Base-by-base conservation (phyloP, 1,140 invertebrate genomes). In the Plodia interpunctella region DNA sequence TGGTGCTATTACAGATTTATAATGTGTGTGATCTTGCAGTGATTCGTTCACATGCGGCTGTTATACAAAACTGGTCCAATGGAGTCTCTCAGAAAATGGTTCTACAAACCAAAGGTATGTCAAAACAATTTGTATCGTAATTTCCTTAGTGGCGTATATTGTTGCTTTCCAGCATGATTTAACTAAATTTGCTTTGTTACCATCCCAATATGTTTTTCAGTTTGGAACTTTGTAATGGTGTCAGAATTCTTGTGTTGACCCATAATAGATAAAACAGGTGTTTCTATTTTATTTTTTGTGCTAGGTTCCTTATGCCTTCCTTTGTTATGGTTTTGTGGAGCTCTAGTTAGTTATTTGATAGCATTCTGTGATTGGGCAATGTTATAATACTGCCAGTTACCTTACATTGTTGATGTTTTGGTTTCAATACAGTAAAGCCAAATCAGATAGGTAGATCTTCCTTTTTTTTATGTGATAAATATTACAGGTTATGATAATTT, bases 41-140 rank as follows among this genome's bases (percentile, higher is more conserved):
- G 81, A 88, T 78, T 70, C 70, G 76, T 87, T 88, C 84, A 78
- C 84, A 90, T 90, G 88, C 83, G 87, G 86, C 84, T 89, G 80
- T 70, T 90, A 79, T 90, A 89, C 72, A 90, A 88, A 87, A 87
- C 79, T 81, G 83, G 88, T 78, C 84, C 83, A 70, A 97, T 97
- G 96, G 95, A 97, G 91, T 97, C 96, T 70, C 92, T 97, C 75
- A 92, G 96, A 91, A 97, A 96, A 92, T 97, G 96, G 96, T 94
- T 97, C 82, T 97, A 96, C 90, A 96, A 94, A 91, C 96, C 96
- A 73, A 96, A 96, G 94, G 96, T 97, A 91, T 91, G 90, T 90
- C 74, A 74, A 79, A 81, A 70, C 75, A 76, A 74, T 71, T 73
- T 61, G 66, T 63, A 62, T 54, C 59, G 59, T 70, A 72, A 68